These are phyloP conservation scores for Horisme vitalbata DNA, from an alignment of 2,888 invertebrate genomes.

Conservation along the genomic window DNA sequence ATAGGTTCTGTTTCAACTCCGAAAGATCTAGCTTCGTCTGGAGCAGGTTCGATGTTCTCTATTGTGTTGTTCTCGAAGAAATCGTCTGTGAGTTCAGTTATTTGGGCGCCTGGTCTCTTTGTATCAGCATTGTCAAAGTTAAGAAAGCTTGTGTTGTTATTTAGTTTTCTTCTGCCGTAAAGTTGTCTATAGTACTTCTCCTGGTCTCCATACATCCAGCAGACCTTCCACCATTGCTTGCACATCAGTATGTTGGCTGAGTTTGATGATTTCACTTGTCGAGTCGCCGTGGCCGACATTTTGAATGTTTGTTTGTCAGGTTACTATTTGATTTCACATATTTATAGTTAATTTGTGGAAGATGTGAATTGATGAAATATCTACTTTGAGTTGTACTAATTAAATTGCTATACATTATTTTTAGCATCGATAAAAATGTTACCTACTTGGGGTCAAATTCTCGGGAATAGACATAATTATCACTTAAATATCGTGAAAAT, in stretches of 20 bases:
- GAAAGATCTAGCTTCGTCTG: constrained; percentile 61
- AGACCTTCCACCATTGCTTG: constrained; percentile 95
- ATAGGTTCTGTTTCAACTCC: constrained; percentile 66
- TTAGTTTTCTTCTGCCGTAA: constrained; percentile 85
- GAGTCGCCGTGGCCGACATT: constrained; percentile 79
- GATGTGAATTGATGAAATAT: no score
- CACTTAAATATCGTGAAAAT: no score
- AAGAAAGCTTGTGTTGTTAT: constrained; percentile 58
- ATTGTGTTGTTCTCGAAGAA: constrained; percentile 66
- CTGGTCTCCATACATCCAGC: constrained; percentile 93
- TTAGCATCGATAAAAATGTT: no score
- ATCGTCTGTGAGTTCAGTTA: constrained; percentile 76
- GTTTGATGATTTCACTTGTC: constrained; percentile 78
- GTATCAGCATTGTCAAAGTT: constrained; percentile 63
- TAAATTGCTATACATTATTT: no score
- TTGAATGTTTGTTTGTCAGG: constrained; percentile 40
- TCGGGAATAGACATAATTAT: no score
- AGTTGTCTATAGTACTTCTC: constrained; percentile 93
- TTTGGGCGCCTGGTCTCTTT: constrained; percentile 75
- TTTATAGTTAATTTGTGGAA: constrained; percentile 32
- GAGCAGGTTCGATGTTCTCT: constrained; percentile 66
- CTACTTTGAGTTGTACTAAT: no score
- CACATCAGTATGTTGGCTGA: constrained; percentile 91
- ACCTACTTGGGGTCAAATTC: no score
- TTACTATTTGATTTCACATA: constrained; percentile 16